These are phyloP conservation scores for Thymelicus acteon DNA, from an alignment of 2,888 invertebrate species.

Conservation along the genomic window DNA sequence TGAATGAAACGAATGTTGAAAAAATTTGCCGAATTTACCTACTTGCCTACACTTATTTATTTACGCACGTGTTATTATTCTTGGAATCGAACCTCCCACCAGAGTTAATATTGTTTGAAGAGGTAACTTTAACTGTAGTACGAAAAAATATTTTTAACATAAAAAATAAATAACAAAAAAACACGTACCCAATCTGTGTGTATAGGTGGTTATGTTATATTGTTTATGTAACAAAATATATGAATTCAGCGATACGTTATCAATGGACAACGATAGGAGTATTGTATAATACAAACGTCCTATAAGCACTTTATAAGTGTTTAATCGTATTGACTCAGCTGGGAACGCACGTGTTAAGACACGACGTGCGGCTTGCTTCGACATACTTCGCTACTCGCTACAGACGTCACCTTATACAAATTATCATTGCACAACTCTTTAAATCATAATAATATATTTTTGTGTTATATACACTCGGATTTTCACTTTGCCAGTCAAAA, in stretches of 20 bases:
- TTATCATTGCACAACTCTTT: constrained; percentile 11
- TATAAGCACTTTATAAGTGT: constrained; percentile 15
- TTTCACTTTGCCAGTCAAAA: no score
- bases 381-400: constrained; percentile 16
- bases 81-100: no score
- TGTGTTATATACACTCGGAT: background rate
- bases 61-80: no score
- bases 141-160: no score
- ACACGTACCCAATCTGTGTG: no score
- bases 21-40: no score
- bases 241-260: constrained; percentile 4
- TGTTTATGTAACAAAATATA: background rate
- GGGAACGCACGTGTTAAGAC: constrained; percentile 23
- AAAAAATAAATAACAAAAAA: no score
- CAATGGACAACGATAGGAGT: background rate
- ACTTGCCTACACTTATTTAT: no score
- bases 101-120: no score
- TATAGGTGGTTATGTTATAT: no score
- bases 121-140: no score
- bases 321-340: constrained; percentile 28
- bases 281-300: constrained; percentile 5
- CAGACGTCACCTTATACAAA: constrained; percentile 8
- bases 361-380: constrained; percentile 15
- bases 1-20: no score
- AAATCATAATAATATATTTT: constrained; percentile 8